Base-by-base conservation (phyloP, 2,797 vertebrate genomes). In the Pempheris klunzingeri region DNA sequence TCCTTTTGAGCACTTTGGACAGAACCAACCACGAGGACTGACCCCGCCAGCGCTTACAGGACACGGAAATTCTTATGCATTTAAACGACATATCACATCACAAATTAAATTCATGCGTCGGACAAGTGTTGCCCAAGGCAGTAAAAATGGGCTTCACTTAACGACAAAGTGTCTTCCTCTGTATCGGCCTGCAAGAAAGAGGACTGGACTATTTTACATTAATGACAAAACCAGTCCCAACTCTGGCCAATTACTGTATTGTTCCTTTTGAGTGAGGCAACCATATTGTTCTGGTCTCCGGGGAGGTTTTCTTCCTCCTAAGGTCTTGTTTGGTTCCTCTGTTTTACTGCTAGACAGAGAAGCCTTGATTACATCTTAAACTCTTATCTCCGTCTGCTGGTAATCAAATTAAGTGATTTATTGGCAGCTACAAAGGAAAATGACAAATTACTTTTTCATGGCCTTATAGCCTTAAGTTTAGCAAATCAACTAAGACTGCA, bases 271-370 rank as follows among this genome's bases (percentile, higher is more conserved):
- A 67, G 28, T 47, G n/a, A 63, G 69, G 26, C 36, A 24, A 15
- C 14, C 5, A 34, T 44, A 70, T 66, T 80, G 62, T 0, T 78
- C 14, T 41, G 63, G 68, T 12, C 77, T 78, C 88, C 64, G 34
- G 81, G 85, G 83, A 88, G 75, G 24, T 50, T 50, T 82, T 86
- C 81, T 90, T 91, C 87, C 80, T 80, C 80, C 0, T n/a, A 12
- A 65, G 60, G 61, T 69, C 85, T 75, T 75, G 76, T 79, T 38
- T 83, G 66, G 77, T 80, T 88, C 80, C 86, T 81, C 71, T 81
- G 64, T 83, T 69, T 38, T 30, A 59, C n/a, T 15, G 24, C 66
- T 17, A 64, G 3, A 41, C 3, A 57, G n/a, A 43, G 57, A 62
- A 34, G 46, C 49, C 50, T 26, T 70, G 62, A 90, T 84, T 87